Conservation (phyloP, 1,140 invertebrate species). For the Sipha flava region DNA sequence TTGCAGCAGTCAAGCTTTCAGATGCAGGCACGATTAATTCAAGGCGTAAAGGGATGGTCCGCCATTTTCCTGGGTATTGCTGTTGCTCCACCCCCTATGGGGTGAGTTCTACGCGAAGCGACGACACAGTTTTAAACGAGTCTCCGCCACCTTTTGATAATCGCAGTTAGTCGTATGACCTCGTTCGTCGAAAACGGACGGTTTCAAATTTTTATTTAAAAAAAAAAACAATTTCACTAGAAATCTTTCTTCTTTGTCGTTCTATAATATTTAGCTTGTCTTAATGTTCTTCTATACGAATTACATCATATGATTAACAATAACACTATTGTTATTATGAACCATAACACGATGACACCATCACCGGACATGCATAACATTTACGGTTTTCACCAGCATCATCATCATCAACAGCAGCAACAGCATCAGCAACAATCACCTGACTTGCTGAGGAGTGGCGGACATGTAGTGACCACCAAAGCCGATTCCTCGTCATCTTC, state of each 20-base stretch:
- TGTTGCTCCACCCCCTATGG: not conserved
- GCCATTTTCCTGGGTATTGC: not conserved
- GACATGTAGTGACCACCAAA: conserved; percentile 33
- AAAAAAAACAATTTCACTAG: not conserved
- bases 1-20: conserved; percentile 7
- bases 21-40: not conserved
- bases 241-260: not conserved
- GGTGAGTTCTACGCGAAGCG: not conserved
- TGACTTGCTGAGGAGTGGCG: conserved; percentile 8
- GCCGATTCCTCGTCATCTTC: conserved; percentile 36
- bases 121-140: not conserved
- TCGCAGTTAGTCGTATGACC: not conserved
- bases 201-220: not conserved
- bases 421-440: conserved; percentile 9
- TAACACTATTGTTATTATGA: not conserved
- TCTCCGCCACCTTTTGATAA: not conserved
- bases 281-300: not conserved
- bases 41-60: not conserved
- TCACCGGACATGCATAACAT: conserved; percentile 9
- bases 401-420: conserved; percentile 12
- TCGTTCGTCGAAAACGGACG: not conserved
- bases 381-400: conserved; percentile 18
- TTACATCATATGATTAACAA: not conserved
- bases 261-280: not conserved
- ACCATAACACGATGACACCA: not conserved